These are phyloP conservation scores for Nannoperca obscura DNA, from an alignment of 2,797 vertebrate genomes.

Conservation along the genomic window DNA sequence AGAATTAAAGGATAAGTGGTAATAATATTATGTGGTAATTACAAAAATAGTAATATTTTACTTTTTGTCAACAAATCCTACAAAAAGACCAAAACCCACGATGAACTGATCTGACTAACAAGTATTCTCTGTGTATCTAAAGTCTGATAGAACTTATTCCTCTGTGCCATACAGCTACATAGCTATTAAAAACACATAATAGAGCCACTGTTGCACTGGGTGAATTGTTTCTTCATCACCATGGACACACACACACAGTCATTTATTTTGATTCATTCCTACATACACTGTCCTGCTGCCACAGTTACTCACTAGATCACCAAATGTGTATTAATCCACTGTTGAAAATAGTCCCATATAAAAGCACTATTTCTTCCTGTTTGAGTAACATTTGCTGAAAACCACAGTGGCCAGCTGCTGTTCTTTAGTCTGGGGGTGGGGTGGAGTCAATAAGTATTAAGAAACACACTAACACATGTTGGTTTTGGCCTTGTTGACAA, in stretches of 20 bases:
- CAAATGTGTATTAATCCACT: constrained; percentile 2
- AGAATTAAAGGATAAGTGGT: not conserved
- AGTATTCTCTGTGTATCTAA: not conserved
- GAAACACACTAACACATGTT: no score
- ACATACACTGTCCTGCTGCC: not conserved
- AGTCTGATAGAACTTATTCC: not conserved
- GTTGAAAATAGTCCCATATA: constrained; percentile 18
- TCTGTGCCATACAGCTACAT: not conserved
- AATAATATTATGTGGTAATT: no score
- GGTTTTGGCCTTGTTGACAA: no score
- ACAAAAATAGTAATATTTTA: not conserved
- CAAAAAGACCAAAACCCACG: not conserved
- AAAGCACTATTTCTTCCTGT: not conserved
- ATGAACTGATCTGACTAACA: not conserved
- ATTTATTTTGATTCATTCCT: constrained; percentile 12
- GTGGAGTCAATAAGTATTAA: no score
- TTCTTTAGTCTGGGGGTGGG: no score
- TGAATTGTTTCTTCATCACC: constrained; percentile 8
- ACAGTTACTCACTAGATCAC: not conserved
- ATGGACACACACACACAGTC: not conserved
- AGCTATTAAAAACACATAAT: not conserved
- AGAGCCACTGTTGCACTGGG: not conserved
- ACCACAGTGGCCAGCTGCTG: not conserved
- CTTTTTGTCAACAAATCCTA: not conserved
- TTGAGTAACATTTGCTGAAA: not conserved